Conservation (phyloP, 2,797 vertebrate species). For the Sciurus carolinensis region DNA sequence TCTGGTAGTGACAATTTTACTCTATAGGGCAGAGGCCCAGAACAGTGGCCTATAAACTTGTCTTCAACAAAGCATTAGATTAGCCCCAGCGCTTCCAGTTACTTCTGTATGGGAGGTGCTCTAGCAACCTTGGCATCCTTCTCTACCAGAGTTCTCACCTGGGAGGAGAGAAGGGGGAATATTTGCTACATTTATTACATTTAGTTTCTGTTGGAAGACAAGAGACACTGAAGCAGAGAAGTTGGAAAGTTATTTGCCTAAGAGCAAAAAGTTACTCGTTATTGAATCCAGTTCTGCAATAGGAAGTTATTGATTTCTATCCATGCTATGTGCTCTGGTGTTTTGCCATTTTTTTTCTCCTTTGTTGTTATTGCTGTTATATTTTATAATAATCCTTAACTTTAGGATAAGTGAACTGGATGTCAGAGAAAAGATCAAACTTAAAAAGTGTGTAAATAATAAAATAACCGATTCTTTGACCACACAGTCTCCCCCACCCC, state of each 20-base stretch:
- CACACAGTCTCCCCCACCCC: neutral
- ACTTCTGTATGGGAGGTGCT: neutral
- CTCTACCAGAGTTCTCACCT: neutral
- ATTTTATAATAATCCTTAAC: slow-evolving; percentile 21
- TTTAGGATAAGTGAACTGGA: slow-evolving; percentile 52
- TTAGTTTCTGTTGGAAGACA: slow-evolving; percentile 19
- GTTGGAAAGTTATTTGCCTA: slow-evolving; percentile 32
- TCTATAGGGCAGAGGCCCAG: neutral
- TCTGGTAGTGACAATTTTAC: neutral
- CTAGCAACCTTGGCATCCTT: neutral
- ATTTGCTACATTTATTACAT: neutral
- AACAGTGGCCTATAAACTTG: neutral
- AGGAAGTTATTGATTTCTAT: slow-evolving; percentile 45
- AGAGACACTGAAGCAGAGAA: slow-evolving; percentile 28
- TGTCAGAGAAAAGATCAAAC: slow-evolving; percentile 45
- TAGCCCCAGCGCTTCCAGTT: neutral
- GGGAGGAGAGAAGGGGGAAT: neutral
- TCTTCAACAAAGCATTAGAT: neutral
- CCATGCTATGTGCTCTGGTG: neutral
- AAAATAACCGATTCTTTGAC: slow-evolving; percentile 61
- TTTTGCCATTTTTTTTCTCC: neutral
- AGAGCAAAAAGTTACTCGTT: slow-evolving; percentile 45
- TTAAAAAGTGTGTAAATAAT: slow-evolving; percentile 41
- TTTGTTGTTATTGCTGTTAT: neutral
- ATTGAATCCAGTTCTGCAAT: slow-evolving; percentile 4